Base-by-base conservation (phyloP, 2,797 vertebrate species). In the Pseudochirops corinnae region DNA sequence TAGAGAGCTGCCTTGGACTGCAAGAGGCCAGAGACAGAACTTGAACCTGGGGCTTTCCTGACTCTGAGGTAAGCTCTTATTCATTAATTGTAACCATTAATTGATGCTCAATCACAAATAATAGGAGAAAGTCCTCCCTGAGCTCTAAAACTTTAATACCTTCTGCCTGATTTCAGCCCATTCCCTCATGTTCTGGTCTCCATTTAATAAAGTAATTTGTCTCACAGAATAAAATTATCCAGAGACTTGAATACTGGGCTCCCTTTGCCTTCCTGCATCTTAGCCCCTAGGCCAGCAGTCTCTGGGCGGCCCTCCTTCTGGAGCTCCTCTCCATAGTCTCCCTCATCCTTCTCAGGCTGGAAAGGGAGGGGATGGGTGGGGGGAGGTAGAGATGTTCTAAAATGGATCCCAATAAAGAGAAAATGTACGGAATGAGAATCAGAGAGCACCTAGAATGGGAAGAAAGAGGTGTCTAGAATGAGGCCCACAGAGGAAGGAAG, bases 201-300 rank as follows among this genome's bases (percentile, higher is more conserved):
- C 58, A 26, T 95, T 18, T 56, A 94, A 95, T 91, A n/a, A 90
- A 95, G 74, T 96, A 39, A 94, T 53, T 93, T 82, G 60, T 46
- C 13, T 95, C 1, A 0, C 82, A 94, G 58, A 96, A 56, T 53
- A 60, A 95, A 93, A 53, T 29, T 52, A 67, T 91, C 91, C 33
- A 39, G 28, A 56, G 87, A 93, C 93, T 93, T 91, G 39, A 93
- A n/a, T 39, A n/a, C 11, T 29, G 74, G 16, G 13, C 52, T 94
- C 53, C 58, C 56, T 29, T 60, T 55, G 21, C 90, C 50, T 90
- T 18, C 87, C 33, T 33, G 90, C 93, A 62, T 82, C 28, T 52
- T 55, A 94, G 46, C 58, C 31, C 50, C 21, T 18, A 95, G 53
- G 29, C n/a, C 0, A 0, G 39, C 56, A 3, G 55, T 18, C 62